A percentile compares a stretch with the other conserved stretches of the same genome.
Conservation (phyloP, 1,140 invertebrate species). For the Proales similis region DNA sequence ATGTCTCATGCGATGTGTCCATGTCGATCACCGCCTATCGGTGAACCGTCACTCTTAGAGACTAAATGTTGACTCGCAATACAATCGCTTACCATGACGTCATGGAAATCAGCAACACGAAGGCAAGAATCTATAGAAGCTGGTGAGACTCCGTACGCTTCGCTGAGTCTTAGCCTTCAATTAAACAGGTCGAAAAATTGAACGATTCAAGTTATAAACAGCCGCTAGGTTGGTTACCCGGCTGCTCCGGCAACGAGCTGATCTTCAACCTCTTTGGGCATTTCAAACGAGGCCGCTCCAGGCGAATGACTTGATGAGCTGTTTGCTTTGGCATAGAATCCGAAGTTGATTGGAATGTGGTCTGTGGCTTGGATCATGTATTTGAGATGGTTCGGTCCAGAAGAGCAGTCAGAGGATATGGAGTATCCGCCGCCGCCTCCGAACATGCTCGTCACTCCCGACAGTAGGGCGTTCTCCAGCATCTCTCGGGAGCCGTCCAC, state of each 20-base stretch:
- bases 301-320: constrained; percentile 41
- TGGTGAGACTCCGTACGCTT: constrained; percentile 53
- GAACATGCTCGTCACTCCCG: constrained; percentile 51
- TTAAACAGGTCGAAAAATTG: background rate
- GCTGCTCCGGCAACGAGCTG: constrained; percentile 51
- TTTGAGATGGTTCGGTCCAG: constrained; percentile 51
- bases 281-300: constrained; percentile 39
- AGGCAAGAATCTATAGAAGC: constrained; percentile 49
- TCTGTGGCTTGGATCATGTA: constrained; percentile 52
- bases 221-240: constrained; percentile 40
- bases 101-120: constrained; percentile 47
- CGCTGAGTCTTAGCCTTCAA: constrained; percentile 49
- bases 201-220: background rate
- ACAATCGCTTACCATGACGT: constrained; percentile 40
- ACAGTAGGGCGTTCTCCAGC: constrained; percentile 46
- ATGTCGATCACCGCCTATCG: constrained; percentile 51
- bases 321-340: constrained; percentile 52
- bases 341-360: constrained; percentile 51
- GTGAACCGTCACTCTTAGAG: no score
- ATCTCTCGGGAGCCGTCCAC: constrained; percentile 45
- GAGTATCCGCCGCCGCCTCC: constrained; percentile 53
- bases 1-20: constrained; percentile 51
- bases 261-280: constrained; percentile 45
- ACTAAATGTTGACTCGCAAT: no score
- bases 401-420: constrained; percentile 49